Percentiles rank a stretch among this genome's conserved stretches.
These are phyloP conservation scores for Porites evermanni DNA, from an alignment of 92 coral and sea anemone genomes.

Conservation along the genomic window DNA sequence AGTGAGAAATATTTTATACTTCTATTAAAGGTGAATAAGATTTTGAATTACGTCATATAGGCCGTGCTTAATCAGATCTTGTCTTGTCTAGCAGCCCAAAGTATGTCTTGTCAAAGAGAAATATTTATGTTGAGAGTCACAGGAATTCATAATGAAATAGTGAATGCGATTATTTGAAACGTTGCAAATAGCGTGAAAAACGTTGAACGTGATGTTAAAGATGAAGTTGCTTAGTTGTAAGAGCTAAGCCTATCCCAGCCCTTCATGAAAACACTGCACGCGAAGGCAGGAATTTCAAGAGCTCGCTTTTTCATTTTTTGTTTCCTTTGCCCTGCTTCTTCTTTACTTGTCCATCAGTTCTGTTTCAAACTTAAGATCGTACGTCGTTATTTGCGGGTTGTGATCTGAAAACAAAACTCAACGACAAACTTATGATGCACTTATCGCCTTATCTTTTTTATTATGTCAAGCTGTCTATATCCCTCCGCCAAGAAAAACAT, in stretches of 20 bases:
- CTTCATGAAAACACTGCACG: too few relatives aligned
- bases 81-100: background rate
- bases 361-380: background rate
- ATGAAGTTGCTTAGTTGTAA: too few relatives aligned
- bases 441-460: too few relatives aligned
- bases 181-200: background rate
- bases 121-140: background rate
- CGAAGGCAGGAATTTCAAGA: too few relatives aligned
- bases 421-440: too few relatives aligned
- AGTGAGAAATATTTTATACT: background rate
- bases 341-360: too few relatives aligned
- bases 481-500: background rate
- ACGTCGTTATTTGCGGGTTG: background rate
- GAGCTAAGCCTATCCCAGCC: too few relatives aligned
- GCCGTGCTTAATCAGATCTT: background rate
- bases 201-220: too few relatives aligned
- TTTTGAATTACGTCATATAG: background rate
- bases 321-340: background rate
- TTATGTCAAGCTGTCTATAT: too few relatives aligned
- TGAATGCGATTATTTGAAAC: background rate
- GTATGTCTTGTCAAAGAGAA: background rate
- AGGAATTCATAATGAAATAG: background rate
- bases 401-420: too few relatives aligned
- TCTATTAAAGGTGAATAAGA: background rate
- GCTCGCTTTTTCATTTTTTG: background rate